Evolutionary conservation across 2,113 vertebrate genomes (phyloP).

Genomic region (Nerophis lumbriciformis): DNA sequence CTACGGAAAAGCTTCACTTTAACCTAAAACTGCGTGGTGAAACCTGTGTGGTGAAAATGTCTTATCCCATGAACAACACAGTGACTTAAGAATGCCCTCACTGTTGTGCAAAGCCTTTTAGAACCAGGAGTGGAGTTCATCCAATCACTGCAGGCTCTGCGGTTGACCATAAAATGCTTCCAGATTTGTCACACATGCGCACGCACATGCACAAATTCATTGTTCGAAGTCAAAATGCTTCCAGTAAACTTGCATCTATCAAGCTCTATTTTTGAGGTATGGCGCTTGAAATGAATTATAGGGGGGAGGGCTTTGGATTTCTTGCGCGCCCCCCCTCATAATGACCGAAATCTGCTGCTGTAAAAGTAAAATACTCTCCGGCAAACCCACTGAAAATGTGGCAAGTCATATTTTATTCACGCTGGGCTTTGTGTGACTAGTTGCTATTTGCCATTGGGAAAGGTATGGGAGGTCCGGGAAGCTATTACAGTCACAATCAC

Average conservation of each 20-base stretch:
- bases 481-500: slow-evolving; percentile 4
- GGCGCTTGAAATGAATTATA: slow-evolving; percentile 68
- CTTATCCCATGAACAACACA: slow-evolving; percentile 51
- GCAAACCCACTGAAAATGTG: slow-evolving; percentile 59
- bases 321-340: slow-evolving; percentile 53
- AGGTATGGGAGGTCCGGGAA: slow-evolving; percentile 43
- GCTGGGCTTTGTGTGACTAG: slow-evolving; percentile 52
- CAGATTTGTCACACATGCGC: slow-evolving; percentile 70
- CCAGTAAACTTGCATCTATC: slow-evolving; percentile 75
- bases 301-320: slow-evolving; percentile 53
- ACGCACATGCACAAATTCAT: slow-evolving; percentile 54
- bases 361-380: slow-evolving; percentile 66
- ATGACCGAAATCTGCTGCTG: slow-evolving; percentile 60
- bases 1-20: slow-evolving; percentile 41
- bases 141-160: slow-evolving; percentile 69
- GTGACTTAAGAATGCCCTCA: slow-evolving; percentile 64
- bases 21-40: slow-evolving; percentile 50
- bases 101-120: slow-evolving; percentile 65
- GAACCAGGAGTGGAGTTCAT: slow-evolving; percentile 67
- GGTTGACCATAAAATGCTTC: slow-evolving; percentile 73
- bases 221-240: slow-evolving; percentile 68
- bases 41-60: slow-evolving; percentile 47
- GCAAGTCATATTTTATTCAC: slow-evolving; percentile 67
- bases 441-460: slow-evolving; percentile 34
- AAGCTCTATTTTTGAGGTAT: slow-evolving; percentile 69